phyloP scores from a whole-genome alignment of 2,888 invertebrate genomes.

The Micropterix aruncella region DNA sequence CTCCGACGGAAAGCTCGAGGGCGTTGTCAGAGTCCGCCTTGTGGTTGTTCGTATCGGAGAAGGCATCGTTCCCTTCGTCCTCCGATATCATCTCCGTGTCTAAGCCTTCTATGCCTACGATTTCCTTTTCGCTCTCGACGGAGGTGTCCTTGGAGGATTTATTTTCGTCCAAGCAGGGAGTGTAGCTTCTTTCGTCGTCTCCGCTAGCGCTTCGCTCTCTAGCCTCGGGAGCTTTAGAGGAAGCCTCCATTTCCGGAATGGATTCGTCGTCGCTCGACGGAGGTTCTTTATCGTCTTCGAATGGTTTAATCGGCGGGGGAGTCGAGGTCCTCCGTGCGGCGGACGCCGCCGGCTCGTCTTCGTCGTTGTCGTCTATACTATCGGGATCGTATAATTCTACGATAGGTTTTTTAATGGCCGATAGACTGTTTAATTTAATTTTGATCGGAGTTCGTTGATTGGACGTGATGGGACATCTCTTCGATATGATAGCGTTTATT shows the following conservation, averaged over 20 bases:
- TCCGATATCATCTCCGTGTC: slow-evolving; percentile 65
- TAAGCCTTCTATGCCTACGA: slow-evolving; percentile 39
- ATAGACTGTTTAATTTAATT: slow-evolving; percentile 29
- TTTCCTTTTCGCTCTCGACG: slow-evolving; percentile 24
- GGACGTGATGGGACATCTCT: slow-evolving; percentile 26
- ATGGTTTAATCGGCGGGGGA: slow-evolving; percentile 10
- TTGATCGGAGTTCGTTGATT: slow-evolving; percentile 30
- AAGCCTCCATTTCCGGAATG: slow-evolving; percentile 13
- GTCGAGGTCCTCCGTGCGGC: slow-evolving; percentile 7
- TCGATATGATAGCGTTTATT: slow-evolving; percentile 27
- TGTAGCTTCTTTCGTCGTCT: slow-evolving; percentile 55
- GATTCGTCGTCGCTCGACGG: slow-evolving; percentile 5
- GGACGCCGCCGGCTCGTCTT: not conserved
- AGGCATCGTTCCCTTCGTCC: slow-evolving; percentile 51
- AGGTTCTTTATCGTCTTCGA: slow-evolving; percentile 11
- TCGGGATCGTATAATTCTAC: slow-evolving; percentile 40
- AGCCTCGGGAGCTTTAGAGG: slow-evolving; percentile 11
- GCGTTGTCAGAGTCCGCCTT: slow-evolving; percentile 24
- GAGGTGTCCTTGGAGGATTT: slow-evolving; percentile 29
- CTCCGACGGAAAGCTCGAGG: slow-evolving; percentile 26
- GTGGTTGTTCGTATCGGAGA: slow-evolving; percentile 37
- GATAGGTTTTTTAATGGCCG: slow-evolving; percentile 36
- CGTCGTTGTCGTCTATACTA: slow-evolving; percentile 24
- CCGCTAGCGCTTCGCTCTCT: slow-evolving; percentile 13
- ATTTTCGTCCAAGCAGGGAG: slow-evolving; percentile 57